Evolutionary conservation across 2,888 invertebrate genomes (phyloP), one percentile per base, ranked within the genome.

Genomic region (Polydrusus cervinus): DNA sequence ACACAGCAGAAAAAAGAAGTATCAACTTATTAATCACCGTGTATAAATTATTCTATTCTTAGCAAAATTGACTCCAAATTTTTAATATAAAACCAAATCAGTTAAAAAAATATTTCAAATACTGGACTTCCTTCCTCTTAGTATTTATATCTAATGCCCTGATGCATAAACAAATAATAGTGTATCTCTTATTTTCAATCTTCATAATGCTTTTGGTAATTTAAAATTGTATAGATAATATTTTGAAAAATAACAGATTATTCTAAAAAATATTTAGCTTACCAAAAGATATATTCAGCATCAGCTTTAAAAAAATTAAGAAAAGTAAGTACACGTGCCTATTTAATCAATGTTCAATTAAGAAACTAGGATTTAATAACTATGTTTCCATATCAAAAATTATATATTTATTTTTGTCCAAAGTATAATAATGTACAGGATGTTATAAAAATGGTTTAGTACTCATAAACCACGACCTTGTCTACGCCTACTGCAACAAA

Each of bases 321-420:
- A 38, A 53, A 60, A 60, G 11, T 60, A 60, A 60, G 34, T 57
- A 57, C 55, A 60, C 38, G 57, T 60, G 57, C 57, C 57, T 60
- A 60, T 60, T 38, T 60, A 60, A 38, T 60, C 57, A 16, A 60
- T 60, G 57, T 60, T 55, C 34, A 55, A 55, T 55, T 55, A 55
- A 7, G 34, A 34, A 55, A 14, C 2, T 34, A 55, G n/a, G 30
- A 3, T 55, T 53, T 13, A 53, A 25, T 25, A 34, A 53, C 25
- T 53, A 13, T 53, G 14, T 30, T 55, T 34, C 34, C 55, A 55
- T 55, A 55, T 55, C 55, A 55, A 55, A 30, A 53, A 43, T 43
- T 9, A n/a, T 43, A n/a, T 3, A 43, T 43, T 43, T 43, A 34
- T 34, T 6, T 25, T 9, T 43, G 13, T 43, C 11, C 43, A 43